Conservation (phyloP, 2,797 vertebrate genomes). For the Melanotaenia trifasciata region DNA sequence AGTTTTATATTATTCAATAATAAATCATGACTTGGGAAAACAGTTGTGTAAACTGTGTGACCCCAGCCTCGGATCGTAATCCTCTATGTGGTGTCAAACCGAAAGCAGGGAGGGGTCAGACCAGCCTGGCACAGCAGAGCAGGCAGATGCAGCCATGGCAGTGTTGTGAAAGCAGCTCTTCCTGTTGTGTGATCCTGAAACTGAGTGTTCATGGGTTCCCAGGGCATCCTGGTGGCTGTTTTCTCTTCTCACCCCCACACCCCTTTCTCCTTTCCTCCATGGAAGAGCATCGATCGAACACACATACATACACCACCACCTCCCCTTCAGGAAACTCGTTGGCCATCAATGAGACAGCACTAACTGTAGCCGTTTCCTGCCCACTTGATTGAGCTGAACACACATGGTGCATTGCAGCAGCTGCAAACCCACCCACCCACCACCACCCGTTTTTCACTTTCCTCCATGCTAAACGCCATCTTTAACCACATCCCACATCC, state of each 20-base stretch:
- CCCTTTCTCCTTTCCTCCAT: conserved; percentile 49
- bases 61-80: conserved; percentile 28
- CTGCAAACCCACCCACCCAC: conserved; percentile 31
- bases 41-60: conserved; percentile 16
- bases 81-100: conserved; percentile 46
- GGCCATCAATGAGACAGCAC: conserved; percentile 82
- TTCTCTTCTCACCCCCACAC: conserved; percentile 34
- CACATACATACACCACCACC: conserved; percentile 26
- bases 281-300: conserved; percentile 32
- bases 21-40: background rate
- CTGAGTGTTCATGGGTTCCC: conserved; percentile 57
- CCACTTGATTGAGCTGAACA: conserved; percentile 59
- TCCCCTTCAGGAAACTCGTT: conserved; percentile 76
- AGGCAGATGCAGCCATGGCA: conserved; percentile 43
- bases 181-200: conserved; percentile 74
- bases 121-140: conserved; percentile 35
- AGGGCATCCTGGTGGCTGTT: conserved; percentile 67
- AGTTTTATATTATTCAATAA: background rate
- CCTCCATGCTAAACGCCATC: conserved; percentile 42
- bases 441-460: conserved; percentile 19
- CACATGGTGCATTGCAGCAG: conserved; percentile 27
- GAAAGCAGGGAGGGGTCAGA: conserved; percentile 20
- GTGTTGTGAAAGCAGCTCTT: conserved; percentile 82
- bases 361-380: conserved; percentile 81
- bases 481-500: conserved; percentile 70